Conservation (phyloP, 1,140 invertebrate genomes). For the Lerema accius region DNA sequence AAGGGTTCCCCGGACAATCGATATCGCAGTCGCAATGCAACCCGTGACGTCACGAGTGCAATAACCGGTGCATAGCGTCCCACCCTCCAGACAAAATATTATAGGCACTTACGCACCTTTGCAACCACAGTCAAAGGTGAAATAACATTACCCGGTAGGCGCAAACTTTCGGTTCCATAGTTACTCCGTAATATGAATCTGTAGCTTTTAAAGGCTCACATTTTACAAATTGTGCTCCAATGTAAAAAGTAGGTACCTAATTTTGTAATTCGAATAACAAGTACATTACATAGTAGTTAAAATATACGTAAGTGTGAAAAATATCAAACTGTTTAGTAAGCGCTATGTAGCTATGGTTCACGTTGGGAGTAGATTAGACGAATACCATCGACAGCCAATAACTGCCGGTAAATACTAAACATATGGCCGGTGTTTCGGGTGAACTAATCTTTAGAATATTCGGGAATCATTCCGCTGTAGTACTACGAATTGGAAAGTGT, state of each 20-base stretch:
- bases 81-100: conserved; percentile 9
- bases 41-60: conserved; percentile 62
- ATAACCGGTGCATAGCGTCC: conserved; percentile 41
- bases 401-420: conserved; percentile 49
- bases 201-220: too few relatives aligned
- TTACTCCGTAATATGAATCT: background rate
- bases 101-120: conserved; percentile 23
- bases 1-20: conserved; percentile 14
- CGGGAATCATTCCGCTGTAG: conserved; percentile 54
- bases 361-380: too few relatives aligned
- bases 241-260: too few relatives aligned
- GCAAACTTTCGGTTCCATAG: too few relatives aligned
- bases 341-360: too few relatives aligned
- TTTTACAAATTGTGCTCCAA: too few relatives aligned
- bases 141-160: background rate
- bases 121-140: conserved; percentile 1
- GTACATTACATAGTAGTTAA: too few relatives aligned
- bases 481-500: conserved; percentile 41
- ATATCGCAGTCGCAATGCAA: conserved; percentile 36
- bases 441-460: conserved; percentile 59
- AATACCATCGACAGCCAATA: background rate
- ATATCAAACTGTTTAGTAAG: background rate
- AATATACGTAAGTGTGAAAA: background rate
- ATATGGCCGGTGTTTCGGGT: conserved; percentile 59
- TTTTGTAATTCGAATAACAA: too few relatives aligned